These are phyloP conservation scores for Metopolophium dirhodum DNA, from an alignment of 1,140 invertebrate genomes.

Conservation along the genomic window DNA sequence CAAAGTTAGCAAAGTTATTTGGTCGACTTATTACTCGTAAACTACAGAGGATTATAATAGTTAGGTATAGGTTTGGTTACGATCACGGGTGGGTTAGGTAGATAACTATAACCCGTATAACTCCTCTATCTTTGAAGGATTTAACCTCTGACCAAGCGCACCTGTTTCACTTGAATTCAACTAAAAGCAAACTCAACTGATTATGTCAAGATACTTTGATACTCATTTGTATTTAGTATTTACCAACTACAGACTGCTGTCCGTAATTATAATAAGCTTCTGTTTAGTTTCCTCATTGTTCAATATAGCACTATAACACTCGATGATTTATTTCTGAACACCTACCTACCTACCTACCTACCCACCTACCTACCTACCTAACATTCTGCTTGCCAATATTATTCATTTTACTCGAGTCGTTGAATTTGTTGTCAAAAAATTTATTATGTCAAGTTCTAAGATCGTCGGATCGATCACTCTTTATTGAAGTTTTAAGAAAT, in stretches of 20 bases:
- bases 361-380: not conserved
- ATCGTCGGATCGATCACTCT: not conserved
- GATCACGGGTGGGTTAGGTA: not conserved
- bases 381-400: not conserved
- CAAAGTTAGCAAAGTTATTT: not conserved
- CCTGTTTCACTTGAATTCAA: not conserved
- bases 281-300: not conserved
- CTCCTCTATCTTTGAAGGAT: not conserved
- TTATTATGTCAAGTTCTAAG: not conserved
- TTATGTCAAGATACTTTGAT: not conserved
- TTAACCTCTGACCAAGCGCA: not conserved
- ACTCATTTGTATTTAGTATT: slow-evolving; percentile 13
- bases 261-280: not conserved
- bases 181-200: not conserved
- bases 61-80: not conserved
- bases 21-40: not conserved
- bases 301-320: not conserved
- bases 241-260: not conserved
- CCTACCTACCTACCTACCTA: not conserved
- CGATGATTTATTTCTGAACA: not conserved
- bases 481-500: not conserved
- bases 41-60: not conserved
- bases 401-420: not conserved
- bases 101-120: not conserved
- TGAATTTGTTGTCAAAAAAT: not conserved